Evolutionary conservation across 2,888 invertebrate genomes (phyloP).

Genomic region (Meghimatium bilineatum): DNA sequence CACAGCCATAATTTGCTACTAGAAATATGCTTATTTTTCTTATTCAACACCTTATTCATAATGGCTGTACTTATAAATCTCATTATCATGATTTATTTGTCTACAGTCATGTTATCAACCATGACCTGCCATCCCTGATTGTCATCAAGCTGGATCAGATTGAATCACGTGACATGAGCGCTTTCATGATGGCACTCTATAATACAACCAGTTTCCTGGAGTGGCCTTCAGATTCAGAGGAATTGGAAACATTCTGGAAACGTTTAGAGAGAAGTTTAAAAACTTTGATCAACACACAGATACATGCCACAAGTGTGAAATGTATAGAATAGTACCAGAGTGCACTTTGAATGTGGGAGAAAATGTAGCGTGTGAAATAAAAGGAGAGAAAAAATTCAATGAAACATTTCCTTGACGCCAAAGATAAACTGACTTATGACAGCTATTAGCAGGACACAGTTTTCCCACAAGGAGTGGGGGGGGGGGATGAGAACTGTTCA

Average conservation of each 20-base stretch:
- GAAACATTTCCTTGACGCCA: no score
- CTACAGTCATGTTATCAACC: conserved; percentile 76
- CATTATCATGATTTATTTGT: not conserved
- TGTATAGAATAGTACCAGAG: not conserved
- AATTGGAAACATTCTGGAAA: not conserved
- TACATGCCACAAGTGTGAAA: not conserved
- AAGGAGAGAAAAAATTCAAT: no score
- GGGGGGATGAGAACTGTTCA: no score
- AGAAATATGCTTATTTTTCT: no score
- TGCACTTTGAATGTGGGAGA: no score
- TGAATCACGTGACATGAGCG: conserved; percentile 81
- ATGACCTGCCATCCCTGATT: conserved; percentile 82
- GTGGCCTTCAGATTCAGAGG: not conserved
- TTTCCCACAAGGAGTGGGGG: no score
- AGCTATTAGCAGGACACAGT: no score
- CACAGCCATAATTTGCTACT: no score
- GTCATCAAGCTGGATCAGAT: conserved; percentile 84
- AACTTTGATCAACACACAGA: not conserved
- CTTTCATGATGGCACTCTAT: conserved; percentile 83
- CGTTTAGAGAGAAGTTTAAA: conserved; percentile 18
- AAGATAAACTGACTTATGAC: no score
- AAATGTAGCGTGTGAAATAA: no score
- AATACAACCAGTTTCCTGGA: conserved; percentile 81
- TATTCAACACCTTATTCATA: no score
- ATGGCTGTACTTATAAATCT: no score